phyloP scores from a whole-genome alignment of 2,113 vertebrate genomes.

The Catagonus wagneri region DNA sequence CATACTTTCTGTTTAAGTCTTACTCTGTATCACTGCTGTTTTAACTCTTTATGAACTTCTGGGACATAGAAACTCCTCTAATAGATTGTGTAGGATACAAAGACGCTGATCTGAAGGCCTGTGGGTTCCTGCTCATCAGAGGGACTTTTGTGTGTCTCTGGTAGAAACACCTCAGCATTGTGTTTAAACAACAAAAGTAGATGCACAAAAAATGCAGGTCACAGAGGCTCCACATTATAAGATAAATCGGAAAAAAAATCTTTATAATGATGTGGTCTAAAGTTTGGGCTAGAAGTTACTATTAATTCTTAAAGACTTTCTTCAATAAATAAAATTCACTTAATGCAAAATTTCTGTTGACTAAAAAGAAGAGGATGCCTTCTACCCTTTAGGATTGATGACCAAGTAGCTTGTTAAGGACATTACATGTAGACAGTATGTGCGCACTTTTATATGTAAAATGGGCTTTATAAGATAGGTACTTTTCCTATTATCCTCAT shows the following conservation, averaged over 20 bases:
- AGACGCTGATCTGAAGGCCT: background rate
- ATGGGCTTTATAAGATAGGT: background rate
- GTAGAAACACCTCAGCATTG: background rate
- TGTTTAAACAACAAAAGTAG: background rate
- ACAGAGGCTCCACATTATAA: background rate
- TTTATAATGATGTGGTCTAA: background rate
- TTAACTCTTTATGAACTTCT: background rate
- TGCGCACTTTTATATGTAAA: background rate
- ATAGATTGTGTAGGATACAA: background rate
- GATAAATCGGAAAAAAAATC: background rate
- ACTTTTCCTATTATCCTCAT: background rate
- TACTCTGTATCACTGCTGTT: background rate
- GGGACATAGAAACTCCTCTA: background rate
- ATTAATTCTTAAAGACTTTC: background rate
- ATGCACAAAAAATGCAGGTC: background rate
- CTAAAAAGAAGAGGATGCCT: background rate
- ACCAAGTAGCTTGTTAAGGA: background rate
- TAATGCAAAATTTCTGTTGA: background rate
- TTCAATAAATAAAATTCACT: slow-evolving; percentile 50
- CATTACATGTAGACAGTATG: background rate
- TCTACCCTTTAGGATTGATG: background rate
- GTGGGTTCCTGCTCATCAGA: background rate
- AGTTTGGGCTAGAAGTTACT: background rate
- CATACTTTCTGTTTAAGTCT: background rate
- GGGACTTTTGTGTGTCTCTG: background rate